Base-by-base conservation (phyloP, 2,113 vertebrate species). In the Istiophorus platypterus region DNA sequence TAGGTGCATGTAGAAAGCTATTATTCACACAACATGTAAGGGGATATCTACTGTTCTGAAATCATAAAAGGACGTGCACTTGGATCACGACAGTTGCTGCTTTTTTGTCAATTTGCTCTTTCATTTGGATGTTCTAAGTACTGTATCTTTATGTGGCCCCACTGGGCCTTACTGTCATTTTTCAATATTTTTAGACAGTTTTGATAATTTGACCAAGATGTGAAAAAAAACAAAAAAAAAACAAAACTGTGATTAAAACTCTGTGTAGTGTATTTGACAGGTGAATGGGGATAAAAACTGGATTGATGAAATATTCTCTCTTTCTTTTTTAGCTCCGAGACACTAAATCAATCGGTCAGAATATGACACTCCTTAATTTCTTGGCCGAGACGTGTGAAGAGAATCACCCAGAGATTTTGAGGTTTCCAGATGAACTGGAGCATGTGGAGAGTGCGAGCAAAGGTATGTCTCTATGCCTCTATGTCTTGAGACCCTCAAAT, bases 391-490 rank as follows among this genome's bases (percentile, higher is more conserved):
- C 96, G 71, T 98, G 97, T 90, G 97, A 99, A 86, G 97, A 98
- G 79, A 93, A 89, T 75, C 85, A 96, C 85, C 74, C 89, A 0
- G 96, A 96, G 51, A 97, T 99, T 71, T 78, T 98, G 78, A 97
- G 96, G 88, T 99, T 99, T 85, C 96, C 97, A 6, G 98, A 99
- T 5, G 98, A 99, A 72, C 91, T 99, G 72, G 95, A 95, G 42
- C 97, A 99, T 0, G 96, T 99, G 81, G 98, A 99, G 37, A 97
- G 87, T 68, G 98, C 98, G 74, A 99, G 98, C 88, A 99, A 96
- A 97, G 97, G 98, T 99, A 96, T 88, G 91, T 83, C 3, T 73
- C 1, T 65, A 7, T 49, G 4, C 68, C 29, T 67, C 2, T 37
- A 10, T 5, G 27, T 72, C 20, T n/a, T 49, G 7, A 10, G 22